A percentile compares a stretch with the other conserved stretches of the same genome.
These are phyloP conservation scores for Psittacula echo DNA, from an alignment of 2,797 vertebrate genomes.

Conservation along the genomic window DNA sequence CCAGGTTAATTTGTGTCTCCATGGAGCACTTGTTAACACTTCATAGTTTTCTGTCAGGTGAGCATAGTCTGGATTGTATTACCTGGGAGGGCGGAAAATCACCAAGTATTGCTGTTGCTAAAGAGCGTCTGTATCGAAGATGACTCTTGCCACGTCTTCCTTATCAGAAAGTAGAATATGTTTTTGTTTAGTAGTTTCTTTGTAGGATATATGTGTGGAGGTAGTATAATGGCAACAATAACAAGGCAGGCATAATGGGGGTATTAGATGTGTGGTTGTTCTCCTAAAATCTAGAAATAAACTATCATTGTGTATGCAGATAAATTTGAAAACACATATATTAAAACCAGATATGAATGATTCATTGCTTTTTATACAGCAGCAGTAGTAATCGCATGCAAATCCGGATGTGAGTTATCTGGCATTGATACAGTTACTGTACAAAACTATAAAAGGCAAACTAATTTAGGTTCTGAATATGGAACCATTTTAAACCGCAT, in stretches of 20 bases:
- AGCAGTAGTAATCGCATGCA: background rate
- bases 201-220: fast-evolving
- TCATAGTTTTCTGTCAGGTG: background rate
- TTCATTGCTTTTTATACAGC: background rate
- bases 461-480: background rate
- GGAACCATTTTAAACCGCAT: fast-evolving
- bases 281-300: background rate
- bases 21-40: background rate
- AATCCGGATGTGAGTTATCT: background rate
- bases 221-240: background rate
- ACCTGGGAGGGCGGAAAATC: fast-evolving
- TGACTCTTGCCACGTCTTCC: fast-evolving
- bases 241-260: background rate
- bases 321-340: background rate
- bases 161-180: background rate
- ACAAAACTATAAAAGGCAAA: background rate
- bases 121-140: background rate
- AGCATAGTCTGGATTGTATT: background rate
- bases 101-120: background rate
- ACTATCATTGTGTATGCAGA: background rate
- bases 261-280: background rate
- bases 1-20: background rate
- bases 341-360: background rate
- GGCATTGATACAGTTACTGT: background rate
- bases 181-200: background rate